Evolutionary conservation across 2,888 invertebrate species (phyloP).

Genomic region (Penaeus monodon): DNA sequence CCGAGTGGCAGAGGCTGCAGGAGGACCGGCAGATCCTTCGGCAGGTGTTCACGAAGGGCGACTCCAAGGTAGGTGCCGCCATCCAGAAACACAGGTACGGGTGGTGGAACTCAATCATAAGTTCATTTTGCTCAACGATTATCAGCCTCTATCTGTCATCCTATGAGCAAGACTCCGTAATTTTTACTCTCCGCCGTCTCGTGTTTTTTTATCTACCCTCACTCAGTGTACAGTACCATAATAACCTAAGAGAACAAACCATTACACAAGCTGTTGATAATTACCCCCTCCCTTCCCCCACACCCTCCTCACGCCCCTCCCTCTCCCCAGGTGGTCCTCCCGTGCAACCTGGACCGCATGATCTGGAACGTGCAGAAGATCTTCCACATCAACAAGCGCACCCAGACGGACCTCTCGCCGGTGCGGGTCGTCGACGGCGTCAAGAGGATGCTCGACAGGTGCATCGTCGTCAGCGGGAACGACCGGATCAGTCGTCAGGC

Average conservation of each 20-base stretch:
- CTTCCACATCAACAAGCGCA: constrained; percentile 95
- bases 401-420: constrained; percentile 94
- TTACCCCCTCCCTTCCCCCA: too few relatives aligned
- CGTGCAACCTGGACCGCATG: constrained; percentile 97
- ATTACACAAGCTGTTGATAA: too few relatives aligned
- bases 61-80: constrained; percentile 77
- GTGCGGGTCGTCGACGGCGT: constrained; percentile 80
- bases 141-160: too few relatives aligned
- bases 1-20: constrained; percentile 94
- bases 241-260: too few relatives aligned
- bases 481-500: constrained; percentile 96
- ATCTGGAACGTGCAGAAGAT: constrained; percentile 99
- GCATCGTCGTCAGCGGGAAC: constrained; percentile 93
- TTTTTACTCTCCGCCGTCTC: too few relatives aligned
- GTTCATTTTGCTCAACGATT: too few relatives aligned
- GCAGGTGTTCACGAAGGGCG: constrained; percentile 94
- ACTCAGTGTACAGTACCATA: too few relatives aligned
- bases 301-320: not conserved
- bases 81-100: too few relatives aligned
- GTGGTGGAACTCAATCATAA: too few relatives aligned
- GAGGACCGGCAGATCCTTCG: constrained; percentile 89
- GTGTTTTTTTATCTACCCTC: too few relatives aligned
- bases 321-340: constrained; percentile 82
- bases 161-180: too few relatives aligned
- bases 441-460: constrained; percentile 86